phyloP scores from a whole-genome alignment of 2,113 vertebrate species.

The Coregonus clupeaformis region DNA sequence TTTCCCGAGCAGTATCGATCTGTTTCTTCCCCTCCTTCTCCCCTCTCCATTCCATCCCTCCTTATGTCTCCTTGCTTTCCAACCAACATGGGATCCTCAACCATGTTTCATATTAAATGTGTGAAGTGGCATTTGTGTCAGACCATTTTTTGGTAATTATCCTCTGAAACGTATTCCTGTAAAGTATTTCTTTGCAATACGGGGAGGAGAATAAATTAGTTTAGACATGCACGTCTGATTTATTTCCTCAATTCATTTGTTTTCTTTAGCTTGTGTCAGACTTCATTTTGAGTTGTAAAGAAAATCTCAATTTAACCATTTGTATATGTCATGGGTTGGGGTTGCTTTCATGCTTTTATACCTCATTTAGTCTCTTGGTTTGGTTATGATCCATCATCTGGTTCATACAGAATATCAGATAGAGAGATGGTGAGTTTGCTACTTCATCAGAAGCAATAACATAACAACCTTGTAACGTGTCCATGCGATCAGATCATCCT shows the following conservation, averaged over 20 bases:
- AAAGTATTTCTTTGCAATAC: conserved; percentile 54
- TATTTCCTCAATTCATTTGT: background rate
- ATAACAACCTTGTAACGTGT: no score
- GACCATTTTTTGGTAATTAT: conserved; percentile 73
- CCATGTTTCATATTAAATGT: conserved; percentile 74
- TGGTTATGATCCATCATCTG: no score
- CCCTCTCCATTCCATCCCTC: conserved; percentile 78
- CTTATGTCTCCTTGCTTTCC: conserved; percentile 80
- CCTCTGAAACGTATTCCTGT: background rate
- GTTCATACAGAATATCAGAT: no score
- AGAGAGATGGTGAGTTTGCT: no score
- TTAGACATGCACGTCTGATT: background rate
- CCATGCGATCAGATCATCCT: no score
- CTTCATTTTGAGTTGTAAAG: no score
- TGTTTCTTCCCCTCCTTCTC: conserved; percentile 76
- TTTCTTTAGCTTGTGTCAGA: background rate
- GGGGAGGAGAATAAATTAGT: conserved; percentile 13
- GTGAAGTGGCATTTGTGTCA: conserved; percentile 80
- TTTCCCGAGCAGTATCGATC: conserved; percentile 99
- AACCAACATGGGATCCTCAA: conserved; percentile 74
- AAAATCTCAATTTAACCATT: no score
- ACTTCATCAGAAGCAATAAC: no score
- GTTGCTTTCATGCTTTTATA: background rate
- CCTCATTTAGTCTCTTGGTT: no score
- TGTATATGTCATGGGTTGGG: background rate